A percentile compares a stretch with the other conserved stretches of the same genome.
These are phyloP conservation scores for Drosophila watanabei DNA, from an alignment of 1,140 invertebrate species.

Conservation along the genomic window DNA sequence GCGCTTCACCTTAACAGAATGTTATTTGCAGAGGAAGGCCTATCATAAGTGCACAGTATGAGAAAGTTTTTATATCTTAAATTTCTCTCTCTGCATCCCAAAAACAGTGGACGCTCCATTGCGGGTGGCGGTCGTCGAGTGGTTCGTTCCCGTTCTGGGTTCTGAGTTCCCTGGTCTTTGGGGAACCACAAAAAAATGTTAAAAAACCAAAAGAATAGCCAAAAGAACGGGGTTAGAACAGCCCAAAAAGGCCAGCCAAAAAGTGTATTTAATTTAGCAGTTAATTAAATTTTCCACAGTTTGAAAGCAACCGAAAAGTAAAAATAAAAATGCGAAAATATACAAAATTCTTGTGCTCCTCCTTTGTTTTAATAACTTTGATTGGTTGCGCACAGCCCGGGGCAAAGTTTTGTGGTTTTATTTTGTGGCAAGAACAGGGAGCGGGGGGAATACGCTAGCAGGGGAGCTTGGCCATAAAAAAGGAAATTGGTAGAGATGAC, in stretches of 20 bases:
- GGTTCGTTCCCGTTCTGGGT: slow-evolving; percentile 35
- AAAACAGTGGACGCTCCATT: slow-evolving; percentile 59
- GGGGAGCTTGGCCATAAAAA: slow-evolving; percentile 43
- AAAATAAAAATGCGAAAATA: slow-evolving; percentile 5
- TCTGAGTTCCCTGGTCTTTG: slow-evolving; percentile 36
- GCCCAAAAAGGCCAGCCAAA: slow-evolving; percentile 26
- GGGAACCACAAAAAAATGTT: slow-evolving; percentile 13
- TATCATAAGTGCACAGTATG: too few species aligned
- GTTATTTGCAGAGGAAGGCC: too few species aligned
- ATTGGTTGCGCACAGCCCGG: slow-evolving; percentile 48
- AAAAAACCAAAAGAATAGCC: slow-evolving; percentile 1
- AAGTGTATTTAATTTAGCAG: slow-evolving; percentile 71
- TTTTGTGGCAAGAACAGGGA: not conserved
- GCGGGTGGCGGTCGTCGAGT: slow-evolving; percentile 54
- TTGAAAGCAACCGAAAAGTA: slow-evolving; percentile 26
- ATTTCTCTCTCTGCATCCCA: slow-evolving; percentile 4
- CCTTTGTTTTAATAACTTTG: slow-evolving; percentile 71
- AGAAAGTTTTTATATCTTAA: too few species aligned
- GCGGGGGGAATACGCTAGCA: not conserved
- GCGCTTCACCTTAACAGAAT: too few species aligned
- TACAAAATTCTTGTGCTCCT: slow-evolving; percentile 22
- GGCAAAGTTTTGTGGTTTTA: slow-evolving; percentile 10
- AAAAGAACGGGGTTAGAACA: slow-evolving; percentile 40
- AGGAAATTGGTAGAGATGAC: slow-evolving; percentile 52
- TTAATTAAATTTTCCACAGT: slow-evolving; percentile 81